Evolutionary conservation across 2,888 invertebrate genomes (phyloP).

Genomic region (Lepas anatifera): DNA sequence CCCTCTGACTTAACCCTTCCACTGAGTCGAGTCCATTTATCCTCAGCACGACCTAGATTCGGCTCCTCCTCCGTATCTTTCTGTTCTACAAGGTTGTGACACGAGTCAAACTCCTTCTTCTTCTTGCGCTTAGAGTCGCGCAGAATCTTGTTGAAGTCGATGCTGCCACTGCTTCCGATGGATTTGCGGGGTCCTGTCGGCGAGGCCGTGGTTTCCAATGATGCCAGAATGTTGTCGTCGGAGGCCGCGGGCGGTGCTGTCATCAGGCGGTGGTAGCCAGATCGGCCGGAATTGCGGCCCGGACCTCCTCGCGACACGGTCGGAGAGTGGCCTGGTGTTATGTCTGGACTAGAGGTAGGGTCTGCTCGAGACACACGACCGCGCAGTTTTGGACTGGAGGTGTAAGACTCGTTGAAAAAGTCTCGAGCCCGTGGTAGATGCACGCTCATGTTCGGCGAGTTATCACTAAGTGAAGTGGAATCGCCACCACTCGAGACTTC

Average conservation of each 20-base stretch:
- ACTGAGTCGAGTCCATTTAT: slow-evolving; percentile 5
- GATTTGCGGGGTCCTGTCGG: not conserved
- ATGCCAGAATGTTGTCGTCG: slow-evolving; percentile 4
- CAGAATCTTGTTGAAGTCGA: slow-evolving; percentile 9
- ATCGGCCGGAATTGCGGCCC: not conserved
- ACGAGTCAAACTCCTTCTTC: slow-evolving; percentile 15
- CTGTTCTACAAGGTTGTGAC: slow-evolving; percentile 20
- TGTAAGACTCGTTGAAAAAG: slow-evolving; percentile 7
- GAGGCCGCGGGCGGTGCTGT: not conserved
- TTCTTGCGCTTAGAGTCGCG: slow-evolving; percentile 10
- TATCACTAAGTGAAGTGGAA: not conserved
- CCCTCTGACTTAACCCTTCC: slow-evolving; percentile 14
- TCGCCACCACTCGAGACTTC: slow-evolving; percentile 56
- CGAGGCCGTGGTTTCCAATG: not conserved
- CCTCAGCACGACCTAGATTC: not conserved
- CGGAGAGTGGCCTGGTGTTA: not conserved
- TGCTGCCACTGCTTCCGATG: not conserved
- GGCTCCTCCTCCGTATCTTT: slow-evolving; percentile 16
- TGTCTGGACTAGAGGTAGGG: not conserved
- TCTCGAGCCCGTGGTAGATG: not conserved
- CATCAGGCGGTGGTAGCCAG: not conserved
- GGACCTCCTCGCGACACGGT: not conserved
- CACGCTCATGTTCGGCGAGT: slow-evolving; percentile 2
- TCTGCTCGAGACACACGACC: not conserved
- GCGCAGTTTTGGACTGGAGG: not conserved